A percentile compares a stretch with the other conserved stretches of the same genome.
Evolutionary conservation across 2,113 vertebrate genomes (phyloP).

Genomic region (Excalfactoria chinensis): DNA sequence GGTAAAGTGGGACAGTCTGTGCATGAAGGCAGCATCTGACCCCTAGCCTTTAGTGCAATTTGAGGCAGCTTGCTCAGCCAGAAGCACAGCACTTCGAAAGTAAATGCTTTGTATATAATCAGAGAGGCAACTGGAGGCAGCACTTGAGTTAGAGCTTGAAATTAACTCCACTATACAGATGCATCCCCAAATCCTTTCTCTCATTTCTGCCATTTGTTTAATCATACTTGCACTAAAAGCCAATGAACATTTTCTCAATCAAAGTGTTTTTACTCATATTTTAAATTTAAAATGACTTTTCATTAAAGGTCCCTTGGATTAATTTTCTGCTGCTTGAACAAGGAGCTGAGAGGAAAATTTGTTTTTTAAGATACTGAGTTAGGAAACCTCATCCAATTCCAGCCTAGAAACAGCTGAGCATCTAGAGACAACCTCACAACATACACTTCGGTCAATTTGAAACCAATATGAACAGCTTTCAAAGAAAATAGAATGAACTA

Average conservation of each 20-base stretch:
- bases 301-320: neutral
- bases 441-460: neutral
- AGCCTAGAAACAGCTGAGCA: neutral
- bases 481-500: neutral
- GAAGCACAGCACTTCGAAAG: neutral
- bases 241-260: neutral
- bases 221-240: neutral
- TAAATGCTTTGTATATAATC: neutral
- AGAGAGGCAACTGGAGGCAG: neutral
- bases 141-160: neutral
- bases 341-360: neutral
- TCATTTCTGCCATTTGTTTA: neutral
- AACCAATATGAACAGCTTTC: constrained; percentile 2
- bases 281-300: neutral
- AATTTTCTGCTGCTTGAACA: neutral
- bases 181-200: neutral
- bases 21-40: neutral
- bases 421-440: neutral
- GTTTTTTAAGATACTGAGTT: constrained; percentile 1
- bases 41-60: neutral
- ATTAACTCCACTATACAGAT: neutral
- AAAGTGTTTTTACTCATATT: neutral
- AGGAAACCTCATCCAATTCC: neutral
- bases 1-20: neutral
- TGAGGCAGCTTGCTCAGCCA: neutral